Base-by-base conservation (phyloP, 2,888 invertebrate species). In the Pristionchus fissidentatus region DNA sequence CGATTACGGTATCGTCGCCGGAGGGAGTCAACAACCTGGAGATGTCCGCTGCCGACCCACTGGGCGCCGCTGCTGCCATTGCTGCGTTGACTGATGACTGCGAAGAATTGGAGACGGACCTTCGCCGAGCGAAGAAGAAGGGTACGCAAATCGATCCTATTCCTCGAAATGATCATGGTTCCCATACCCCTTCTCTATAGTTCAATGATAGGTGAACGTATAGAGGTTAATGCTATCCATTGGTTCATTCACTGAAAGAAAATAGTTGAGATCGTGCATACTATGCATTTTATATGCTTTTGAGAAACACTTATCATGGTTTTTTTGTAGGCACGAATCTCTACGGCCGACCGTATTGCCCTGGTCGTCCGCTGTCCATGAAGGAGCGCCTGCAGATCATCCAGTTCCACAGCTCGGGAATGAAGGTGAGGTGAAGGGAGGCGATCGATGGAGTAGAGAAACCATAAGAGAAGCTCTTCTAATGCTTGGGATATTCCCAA, bases 351-450 rank as follows among this genome's bases (percentile, higher is more conserved):
- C 90, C 91, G 15, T 91, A 91, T 78, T 91, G 91, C 75, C 91
- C 91, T 13, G 90, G 90, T 7, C 86, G 91, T n/a, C 91, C 91
- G 49, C 87, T 91, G 43, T 91, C 91, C 43, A 91, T 91, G 91
- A 89, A 88, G 66, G 90, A 90, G 70, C 83, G 90, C 29, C 88
- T 86, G 5, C 85, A 87, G 60, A 91, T 91, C 52, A 91, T 91
- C 55, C 87, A 90, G 46, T 85, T 89, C 29, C 90, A 90, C 83
- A 89, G 87, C 60, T 86, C 77, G 29, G 91, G 91, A 49, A 91
- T 91, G 91, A 91, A 91, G 84, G 89, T 88, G 52, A 49, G 84
- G 5, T 32, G n/a, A 15, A 26, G 60, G 26, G 8, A 26, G 26
- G 8, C n/a, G n/a, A 26, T 8, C n/a, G 8, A 26, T 15, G 26